Conservation (phyloP, 2,888 invertebrate genomes). For the Synanthedon tipuliformis region DNA sequence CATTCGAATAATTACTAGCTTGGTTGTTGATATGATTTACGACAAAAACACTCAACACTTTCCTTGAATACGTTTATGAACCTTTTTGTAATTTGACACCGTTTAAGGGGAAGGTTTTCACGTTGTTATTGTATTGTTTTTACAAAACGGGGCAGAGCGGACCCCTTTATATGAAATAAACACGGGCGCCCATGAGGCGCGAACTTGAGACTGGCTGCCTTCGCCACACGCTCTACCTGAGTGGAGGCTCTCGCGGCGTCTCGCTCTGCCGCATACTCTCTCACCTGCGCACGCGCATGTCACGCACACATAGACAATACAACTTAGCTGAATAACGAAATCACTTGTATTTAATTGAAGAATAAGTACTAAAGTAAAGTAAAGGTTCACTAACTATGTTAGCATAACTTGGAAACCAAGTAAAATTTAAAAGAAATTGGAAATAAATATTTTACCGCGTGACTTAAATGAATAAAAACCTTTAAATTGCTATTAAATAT, state of each 20-base stretch:
- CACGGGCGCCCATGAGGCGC: conserved; percentile 53
- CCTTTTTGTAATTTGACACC: neutral
- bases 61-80: neutral
- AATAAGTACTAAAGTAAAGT: no score
- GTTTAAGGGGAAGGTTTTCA: conserved; percentile 9
- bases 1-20: conserved; percentile 56
- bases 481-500: no score
- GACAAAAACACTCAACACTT: neutral
- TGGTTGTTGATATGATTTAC: neutral
- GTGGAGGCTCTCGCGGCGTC: conserved; percentile 42
- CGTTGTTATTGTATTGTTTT: conserved; percentile 30
- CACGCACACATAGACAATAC: conserved; percentile 1
- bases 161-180: conserved; percentile 18
- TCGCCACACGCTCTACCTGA: conserved; percentile 35
- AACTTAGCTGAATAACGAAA: no score
- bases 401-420: no score
- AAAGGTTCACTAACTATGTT: no score
- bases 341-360: no score
- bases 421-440: no score
- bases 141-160: conserved; percentile 30
- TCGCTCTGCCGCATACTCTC: conserved; percentile 38
- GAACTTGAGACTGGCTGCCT: conserved; percentile 35
- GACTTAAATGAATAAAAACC: no score
- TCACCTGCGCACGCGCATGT: conserved; percentile 26
- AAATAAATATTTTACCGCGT: no score